A percentile compares a stretch with the other conserved stretches of the same genome.
phyloP scores from a whole-genome alignment of 1,140 invertebrate species.

The Agrilus planipennis region DNA sequence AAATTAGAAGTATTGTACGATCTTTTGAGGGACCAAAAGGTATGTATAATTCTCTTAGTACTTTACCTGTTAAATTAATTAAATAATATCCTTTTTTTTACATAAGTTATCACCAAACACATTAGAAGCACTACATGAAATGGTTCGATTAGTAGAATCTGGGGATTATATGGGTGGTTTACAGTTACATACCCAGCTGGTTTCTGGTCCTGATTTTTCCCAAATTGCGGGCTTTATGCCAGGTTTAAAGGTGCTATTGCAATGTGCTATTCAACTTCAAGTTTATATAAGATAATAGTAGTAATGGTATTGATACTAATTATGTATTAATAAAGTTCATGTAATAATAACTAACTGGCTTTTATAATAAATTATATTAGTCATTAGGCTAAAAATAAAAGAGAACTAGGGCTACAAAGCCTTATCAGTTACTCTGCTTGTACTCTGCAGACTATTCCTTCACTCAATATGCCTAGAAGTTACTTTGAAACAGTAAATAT shows the following conservation, averaged over 20 bases:
- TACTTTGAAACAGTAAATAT: too few species aligned
- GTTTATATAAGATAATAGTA: constrained; percentile 47
- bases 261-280: constrained; percentile 65
- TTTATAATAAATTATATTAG: too few species aligned
- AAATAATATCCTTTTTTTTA: background rate
- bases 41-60: constrained; percentile 36
- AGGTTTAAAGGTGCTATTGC: constrained; percentile 76
- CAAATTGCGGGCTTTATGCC: constrained; percentile 85
- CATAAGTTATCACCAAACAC: constrained; percentile 71
- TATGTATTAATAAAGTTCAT: too few species aligned
- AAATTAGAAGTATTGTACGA: constrained; percentile 84
- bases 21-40: constrained; percentile 66
- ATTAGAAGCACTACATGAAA: constrained; percentile 61
- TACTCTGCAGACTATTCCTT: too few species aligned
- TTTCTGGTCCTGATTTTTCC: constrained; percentile 77
- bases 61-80: background rate
- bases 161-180: constrained; percentile 62
- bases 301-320: too few species aligned
- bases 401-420: too few species aligned
- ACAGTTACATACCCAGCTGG: constrained; percentile 59
- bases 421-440: too few species aligned
- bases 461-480: too few species aligned
- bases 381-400: too few species aligned
- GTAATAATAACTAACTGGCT: too few species aligned
- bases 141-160: constrained; percentile 57